Conservation (phyloP, 2,113 vertebrate genomes). For the Tauraco erythrolophus region DNA sequence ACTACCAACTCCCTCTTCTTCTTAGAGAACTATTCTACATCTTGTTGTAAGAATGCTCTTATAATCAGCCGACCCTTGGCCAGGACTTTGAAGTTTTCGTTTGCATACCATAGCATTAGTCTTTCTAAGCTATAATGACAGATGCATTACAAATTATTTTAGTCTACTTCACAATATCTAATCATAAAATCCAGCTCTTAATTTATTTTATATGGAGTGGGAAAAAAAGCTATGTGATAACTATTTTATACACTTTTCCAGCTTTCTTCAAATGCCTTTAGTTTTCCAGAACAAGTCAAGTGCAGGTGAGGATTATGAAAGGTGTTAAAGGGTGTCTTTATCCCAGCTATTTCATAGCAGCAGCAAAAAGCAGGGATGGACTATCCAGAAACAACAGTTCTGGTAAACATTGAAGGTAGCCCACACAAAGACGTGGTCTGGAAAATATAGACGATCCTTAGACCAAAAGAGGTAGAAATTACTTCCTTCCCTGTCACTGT, state of each 20-base stretch:
- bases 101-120: not conserved
- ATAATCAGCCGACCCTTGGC: not conserved
- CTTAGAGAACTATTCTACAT: not conserved
- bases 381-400: not conserved
- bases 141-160: not conserved
- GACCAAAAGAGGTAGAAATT: not conserved
- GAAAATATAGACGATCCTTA: not conserved
- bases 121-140: not conserved
- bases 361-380: not conserved
- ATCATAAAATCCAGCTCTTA: not conserved
- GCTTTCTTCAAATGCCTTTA: not conserved
- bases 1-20: not conserved
- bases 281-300: not conserved
- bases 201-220: fast-evolving
- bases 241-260: not conserved
- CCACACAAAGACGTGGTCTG: not conserved
- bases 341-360: not conserved
- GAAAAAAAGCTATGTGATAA: not conserved
- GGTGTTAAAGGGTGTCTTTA: not conserved
- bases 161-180: not conserved
- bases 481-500: not conserved
- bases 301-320: not conserved
- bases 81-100: not conserved
- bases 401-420: fast-evolving
- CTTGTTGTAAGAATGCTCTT: not conserved